Conservation (phyloP, 2,888 invertebrate species). For the Graphium colonna region DNA sequence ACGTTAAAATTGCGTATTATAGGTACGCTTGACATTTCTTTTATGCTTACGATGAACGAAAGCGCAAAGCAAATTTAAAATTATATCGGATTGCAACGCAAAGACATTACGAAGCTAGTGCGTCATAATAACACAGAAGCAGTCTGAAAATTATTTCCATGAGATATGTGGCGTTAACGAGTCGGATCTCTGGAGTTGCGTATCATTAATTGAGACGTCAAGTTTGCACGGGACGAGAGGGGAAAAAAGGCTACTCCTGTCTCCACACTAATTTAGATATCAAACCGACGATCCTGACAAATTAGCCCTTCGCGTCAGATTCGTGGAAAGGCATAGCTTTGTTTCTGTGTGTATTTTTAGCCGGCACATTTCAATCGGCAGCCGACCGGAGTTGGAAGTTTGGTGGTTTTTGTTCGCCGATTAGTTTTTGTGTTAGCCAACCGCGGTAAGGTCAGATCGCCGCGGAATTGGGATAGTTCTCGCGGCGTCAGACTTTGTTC, state of each 20-base stretch:
- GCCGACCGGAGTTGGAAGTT: conserved; percentile 41
- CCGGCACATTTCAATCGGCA: conserved; percentile 40
- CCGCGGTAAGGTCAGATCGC: conserved; percentile 1
- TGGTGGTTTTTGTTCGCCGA: conserved; percentile 50
- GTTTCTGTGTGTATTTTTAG: conserved; percentile 38
- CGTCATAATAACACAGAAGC: not conserved
- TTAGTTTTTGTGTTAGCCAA: conserved; percentile 44
- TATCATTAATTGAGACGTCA: conserved; percentile 73
- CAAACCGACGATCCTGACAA: conserved; percentile 70
- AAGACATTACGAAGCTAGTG: too few relatives aligned
- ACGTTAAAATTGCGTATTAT: too few relatives aligned
- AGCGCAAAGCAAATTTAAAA: too few relatives aligned
- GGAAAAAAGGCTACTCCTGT: conserved; percentile 58
- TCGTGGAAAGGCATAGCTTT: conserved; percentile 54
- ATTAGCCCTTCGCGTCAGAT: conserved; percentile 64
- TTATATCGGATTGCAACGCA: too few relatives aligned
- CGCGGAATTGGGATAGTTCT: not conserved
- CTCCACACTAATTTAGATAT: conserved; percentile 76
- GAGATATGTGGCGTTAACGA: conserved; percentile 55
- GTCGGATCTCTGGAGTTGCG: conserved; percentile 69
- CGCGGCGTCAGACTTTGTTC: not conserved
- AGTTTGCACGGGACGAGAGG: conserved; percentile 48
- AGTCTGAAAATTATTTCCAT: conserved; percentile 34
- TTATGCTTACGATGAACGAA: too few relatives aligned
- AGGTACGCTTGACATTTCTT: too few relatives aligned